Base-by-base conservation (phyloP, 2,797 vertebrate genomes). In the Falco cherrug region DNA sequence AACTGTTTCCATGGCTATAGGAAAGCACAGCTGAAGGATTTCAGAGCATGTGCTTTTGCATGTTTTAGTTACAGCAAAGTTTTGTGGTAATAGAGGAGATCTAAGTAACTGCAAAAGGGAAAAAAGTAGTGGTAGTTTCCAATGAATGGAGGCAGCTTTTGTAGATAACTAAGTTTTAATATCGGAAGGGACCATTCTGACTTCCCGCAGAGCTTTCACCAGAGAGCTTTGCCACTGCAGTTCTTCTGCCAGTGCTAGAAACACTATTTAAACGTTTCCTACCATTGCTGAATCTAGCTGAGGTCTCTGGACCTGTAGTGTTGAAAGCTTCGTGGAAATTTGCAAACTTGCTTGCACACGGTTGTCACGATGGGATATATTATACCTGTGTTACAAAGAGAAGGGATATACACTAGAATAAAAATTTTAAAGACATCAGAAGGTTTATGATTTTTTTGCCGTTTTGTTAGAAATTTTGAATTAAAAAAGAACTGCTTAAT, bases 51-150 rank as follows among this genome's bases (percentile, higher is more conserved):
- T 93, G 90, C 81, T 90, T 95, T 75, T 76, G 39, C 69, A 33
- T 84, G 79, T 70, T 94, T 93, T 88, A 94, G 79, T 92, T 84
- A 86, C 79, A 79, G 82, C 82, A 76, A 65, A 96, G 87, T 73
- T 71, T 85, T 79, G 69, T 82, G 63, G 28, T 76, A 90, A 89
- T 87, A 93, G 89, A 91, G 47, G 68, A 96, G 63, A 88, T 84
- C 50, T 48, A 81, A 78, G 69, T 61, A 56, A 81, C 41, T 78
- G 67, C 59, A 67, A 91, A 80, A 61, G 22, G n/a, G 22, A 31
- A 79, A 84, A 75, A 80, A 25, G 28, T 26, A 78, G 73, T 81
- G 59, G 65, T 78, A 14, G 18, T 73, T 93, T 86, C 53, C 79
- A 63, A 28, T 53, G 69, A 88, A 64, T 81, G 35, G 87, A 78